Conservation (phyloP, 1,140 invertebrate genomes). For the Drosophila littoralis region DNA sequence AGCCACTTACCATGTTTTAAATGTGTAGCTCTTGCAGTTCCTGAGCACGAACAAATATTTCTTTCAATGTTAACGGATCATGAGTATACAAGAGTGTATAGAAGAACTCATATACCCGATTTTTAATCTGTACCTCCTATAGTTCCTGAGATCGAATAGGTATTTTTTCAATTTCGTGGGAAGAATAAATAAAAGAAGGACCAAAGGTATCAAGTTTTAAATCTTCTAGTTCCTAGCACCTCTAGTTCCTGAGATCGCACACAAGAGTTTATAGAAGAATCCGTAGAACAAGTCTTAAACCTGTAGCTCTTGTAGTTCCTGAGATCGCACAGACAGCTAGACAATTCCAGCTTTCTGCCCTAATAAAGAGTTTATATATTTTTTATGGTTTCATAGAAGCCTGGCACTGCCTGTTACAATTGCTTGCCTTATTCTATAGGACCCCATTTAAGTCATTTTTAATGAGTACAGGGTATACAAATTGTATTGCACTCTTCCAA, state of each 20-base stretch:
- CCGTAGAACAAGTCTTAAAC: not conserved
- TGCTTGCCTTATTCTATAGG: not conserved
- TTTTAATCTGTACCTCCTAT: not conserved
- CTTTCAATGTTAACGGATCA: too few species aligned
- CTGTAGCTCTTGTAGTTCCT: not conserved
- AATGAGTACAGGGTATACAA: constrained; percentile 10
- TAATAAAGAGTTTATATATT: not conserved
- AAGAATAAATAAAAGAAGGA: too few species aligned
- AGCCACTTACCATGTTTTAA: too few species aligned
- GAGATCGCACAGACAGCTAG: not conserved
- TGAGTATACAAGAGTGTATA: too few species aligned
- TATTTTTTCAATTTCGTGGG: not conserved
- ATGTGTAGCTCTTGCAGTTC: too few species aligned
- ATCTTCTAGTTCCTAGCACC: not conserved
- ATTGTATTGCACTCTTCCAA: constrained; percentile 11
- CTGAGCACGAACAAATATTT: too few species aligned
- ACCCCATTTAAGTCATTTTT: not conserved
- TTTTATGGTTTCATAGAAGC: not conserved
- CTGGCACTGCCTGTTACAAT: not conserved
- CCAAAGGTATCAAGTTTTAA: not conserved
- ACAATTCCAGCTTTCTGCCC: not conserved
- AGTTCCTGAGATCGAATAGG: not conserved
- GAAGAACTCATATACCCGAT: not conserved
- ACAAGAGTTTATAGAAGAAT: not conserved
- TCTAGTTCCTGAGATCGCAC: not conserved